Conservation (phyloP, 2,888 invertebrate genomes). For the Apomyelois bistriatella region DNA sequence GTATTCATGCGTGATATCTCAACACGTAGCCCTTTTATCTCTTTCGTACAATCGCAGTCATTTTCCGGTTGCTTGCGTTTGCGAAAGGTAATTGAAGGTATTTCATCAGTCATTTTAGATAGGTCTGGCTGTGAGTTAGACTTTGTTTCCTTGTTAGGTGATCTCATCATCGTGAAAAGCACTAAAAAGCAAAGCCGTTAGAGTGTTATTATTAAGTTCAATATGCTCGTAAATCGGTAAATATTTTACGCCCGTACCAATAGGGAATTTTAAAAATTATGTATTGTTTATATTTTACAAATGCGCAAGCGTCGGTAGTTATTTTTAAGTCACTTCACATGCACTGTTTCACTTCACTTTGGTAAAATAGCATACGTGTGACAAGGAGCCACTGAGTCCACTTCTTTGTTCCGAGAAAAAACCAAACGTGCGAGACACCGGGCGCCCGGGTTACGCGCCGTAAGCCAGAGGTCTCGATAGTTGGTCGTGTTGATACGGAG, state of each 20-base stretch:
- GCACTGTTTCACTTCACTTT: conserved; percentile 2
- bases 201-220: background rate
- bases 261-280: background rate
- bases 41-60: background rate
- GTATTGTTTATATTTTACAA: background rate
- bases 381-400: conserved; percentile 2
- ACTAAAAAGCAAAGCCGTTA: no score
- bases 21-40: background rate
- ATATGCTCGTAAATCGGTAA: no score
- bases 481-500: background rate
- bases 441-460: background rate
- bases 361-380: conserved; percentile 2
- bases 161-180: background rate
- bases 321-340: background rate
- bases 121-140: conserved; percentile 1
- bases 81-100: background rate
- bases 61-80: background rate
- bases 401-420: background rate
- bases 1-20: background rate
- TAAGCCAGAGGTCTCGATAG: conserved; percentile 1
- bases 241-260: background rate
- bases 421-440: conserved; percentile 3
- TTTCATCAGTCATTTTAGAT: background rate
- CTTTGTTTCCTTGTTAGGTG: conserved; percentile 4
- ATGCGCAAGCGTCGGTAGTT: conserved; percentile 2